A percentile compares a stretch with the other conserved stretches of the same genome.
Evolutionary conservation across 2,113 vertebrate species (phyloP).

Genomic region (Chlorocebus sabaeus): DNA sequence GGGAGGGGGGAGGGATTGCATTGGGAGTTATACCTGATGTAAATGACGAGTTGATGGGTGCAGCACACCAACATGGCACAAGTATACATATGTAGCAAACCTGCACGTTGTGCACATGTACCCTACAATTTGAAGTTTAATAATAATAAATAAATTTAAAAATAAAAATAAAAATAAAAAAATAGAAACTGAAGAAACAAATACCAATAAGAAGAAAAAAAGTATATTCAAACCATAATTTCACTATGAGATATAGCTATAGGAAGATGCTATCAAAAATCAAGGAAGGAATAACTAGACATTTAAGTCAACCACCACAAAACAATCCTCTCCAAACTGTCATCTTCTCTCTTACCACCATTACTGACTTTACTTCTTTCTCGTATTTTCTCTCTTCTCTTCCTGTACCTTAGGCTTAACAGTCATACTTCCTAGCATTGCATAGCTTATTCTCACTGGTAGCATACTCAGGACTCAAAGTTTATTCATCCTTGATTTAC

Average conservation of each 20-base stretch:
- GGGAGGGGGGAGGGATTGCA: no score
- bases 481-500: constrained; percentile 25
- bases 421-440: background rate
- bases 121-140: no score
- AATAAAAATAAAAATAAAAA: no score
- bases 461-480: background rate
- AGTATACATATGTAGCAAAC: no score
- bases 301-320: constrained; percentile 16
- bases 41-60: no score
- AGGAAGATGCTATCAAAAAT: background rate
- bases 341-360: background rate
- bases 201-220: background rate
- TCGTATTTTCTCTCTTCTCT: background rate
- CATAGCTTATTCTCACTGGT: background rate
- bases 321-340: background rate
- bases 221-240: background rate
- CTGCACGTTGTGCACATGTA: no score
- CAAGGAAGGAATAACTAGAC: background rate
- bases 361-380: background rate
- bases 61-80: no score
- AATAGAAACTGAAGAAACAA: background rate
- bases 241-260: background rate
- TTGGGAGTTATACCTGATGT: no score
- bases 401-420: background rate
- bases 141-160: no score